Conservation (phyloP, 35 echinoderm and acorn worm genomes). For the Ptychodera flava region DNA sequence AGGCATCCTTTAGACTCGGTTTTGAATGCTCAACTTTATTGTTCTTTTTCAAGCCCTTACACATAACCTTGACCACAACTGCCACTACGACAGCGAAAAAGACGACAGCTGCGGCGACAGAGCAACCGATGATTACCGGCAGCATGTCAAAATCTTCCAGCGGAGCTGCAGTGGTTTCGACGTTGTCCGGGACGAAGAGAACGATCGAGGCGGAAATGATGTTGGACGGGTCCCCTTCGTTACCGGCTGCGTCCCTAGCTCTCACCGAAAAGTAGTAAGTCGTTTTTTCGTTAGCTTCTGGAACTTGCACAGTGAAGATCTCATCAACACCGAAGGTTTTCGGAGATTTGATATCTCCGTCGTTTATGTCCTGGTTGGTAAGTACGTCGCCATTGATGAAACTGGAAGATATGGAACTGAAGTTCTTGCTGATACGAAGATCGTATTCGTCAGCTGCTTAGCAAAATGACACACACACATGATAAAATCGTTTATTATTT, state of each 20-base stretch:
- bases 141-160: too few relatives aligned
- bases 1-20: too few relatives aligned
- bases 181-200: too few relatives aligned
- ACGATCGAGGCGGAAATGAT: too few relatives aligned
- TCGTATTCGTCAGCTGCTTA: slow-evolving; percentile 23
- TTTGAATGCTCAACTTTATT: too few relatives aligned
- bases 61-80: too few relatives aligned
- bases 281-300: not conserved
- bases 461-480: not conserved
- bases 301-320: slow-evolving; percentile 6
- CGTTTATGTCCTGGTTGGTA: not conserved
- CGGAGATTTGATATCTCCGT: slow-evolving; percentile 6
- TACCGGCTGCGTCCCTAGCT: slow-evolving; percentile 22
- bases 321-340: not conserved
- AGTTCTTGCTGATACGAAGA: slow-evolving; percentile 4
- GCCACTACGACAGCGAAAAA: too few relatives aligned
- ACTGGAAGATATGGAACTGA: not conserved
- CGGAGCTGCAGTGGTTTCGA: too few relatives aligned
- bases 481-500: too few relatives aligned
- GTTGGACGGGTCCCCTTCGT: slow-evolving; percentile 30
- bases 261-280: slow-evolving; percentile 29
- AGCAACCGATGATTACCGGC: too few relatives aligned
- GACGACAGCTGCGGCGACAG: too few relatives aligned
- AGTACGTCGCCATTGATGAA: slow-evolving; percentile 1
- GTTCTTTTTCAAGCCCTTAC: too few relatives aligned